Conservation (phyloP, 2,888 invertebrate genomes). For the Drosophila mulleri region DNA sequence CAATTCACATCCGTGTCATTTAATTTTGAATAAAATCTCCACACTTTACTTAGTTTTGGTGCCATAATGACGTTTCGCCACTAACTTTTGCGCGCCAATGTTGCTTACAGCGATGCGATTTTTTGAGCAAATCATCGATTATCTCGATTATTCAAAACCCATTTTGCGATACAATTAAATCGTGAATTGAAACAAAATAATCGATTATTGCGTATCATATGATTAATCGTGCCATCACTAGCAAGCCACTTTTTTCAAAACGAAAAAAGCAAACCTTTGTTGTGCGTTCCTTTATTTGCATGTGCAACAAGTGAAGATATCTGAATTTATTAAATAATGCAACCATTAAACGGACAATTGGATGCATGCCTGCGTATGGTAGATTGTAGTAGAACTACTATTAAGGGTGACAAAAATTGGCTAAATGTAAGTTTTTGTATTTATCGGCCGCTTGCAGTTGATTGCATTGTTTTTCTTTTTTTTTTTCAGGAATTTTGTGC, state of each 20-base stretch:
- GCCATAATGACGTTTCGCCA: too few species aligned
- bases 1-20: too few species aligned
- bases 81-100: too few species aligned
- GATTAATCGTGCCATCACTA: too few species aligned
- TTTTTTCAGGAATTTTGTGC: conserved; percentile 78
- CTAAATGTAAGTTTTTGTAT: conserved; percentile 65
- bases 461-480: conserved; percentile 41
- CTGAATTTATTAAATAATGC: conserved; percentile 39
- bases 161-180: too few species aligned
- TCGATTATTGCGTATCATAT: too few species aligned
- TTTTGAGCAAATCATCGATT: too few species aligned
- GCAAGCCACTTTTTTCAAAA: conserved; percentile 22
- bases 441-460: neutral
- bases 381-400: conserved; percentile 10
- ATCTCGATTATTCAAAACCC: too few species aligned
- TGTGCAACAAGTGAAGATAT: conserved; percentile 53
- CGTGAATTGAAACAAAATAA: too few species aligned
- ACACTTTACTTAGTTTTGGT: too few species aligned
- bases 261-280: conserved; percentile 22
- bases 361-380: conserved; percentile 45
- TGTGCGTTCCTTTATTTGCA: conserved; percentile 20
- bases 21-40: too few species aligned
- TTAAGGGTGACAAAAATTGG: conserved; percentile 69
- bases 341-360: conserved; percentile 43
- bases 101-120: too few species aligned